Conservation (phyloP, 2,113 vertebrate species). For the Myotis lucifugus region DNA sequence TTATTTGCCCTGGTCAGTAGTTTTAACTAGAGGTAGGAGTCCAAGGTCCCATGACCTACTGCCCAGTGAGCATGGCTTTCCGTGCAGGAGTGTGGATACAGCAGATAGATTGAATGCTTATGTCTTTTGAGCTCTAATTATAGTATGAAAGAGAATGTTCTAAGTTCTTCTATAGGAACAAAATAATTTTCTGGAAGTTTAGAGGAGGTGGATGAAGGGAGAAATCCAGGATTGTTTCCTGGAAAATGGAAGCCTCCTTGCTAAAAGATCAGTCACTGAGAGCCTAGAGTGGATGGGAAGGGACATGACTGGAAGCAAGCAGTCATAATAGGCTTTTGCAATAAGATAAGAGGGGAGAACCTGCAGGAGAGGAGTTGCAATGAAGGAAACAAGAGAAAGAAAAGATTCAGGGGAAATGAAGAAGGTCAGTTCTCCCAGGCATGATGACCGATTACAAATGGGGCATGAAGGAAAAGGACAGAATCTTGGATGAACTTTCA, state of each 20-base stretch:
- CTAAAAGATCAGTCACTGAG: not conserved
- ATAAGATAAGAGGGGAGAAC: not conserved
- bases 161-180: not conserved
- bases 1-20: not conserved
- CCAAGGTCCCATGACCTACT: not conserved
- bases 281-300: not conserved
- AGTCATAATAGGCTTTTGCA: not conserved
- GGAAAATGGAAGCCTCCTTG: not conserved
- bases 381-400: not conserved
- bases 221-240: slow-evolving; percentile 2
- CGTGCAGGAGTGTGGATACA: not conserved
- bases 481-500: not conserved
- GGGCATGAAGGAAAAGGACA: not conserved
- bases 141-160: not conserved
- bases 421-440: not conserved
- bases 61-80: not conserved
- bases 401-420: not conserved
- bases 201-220: not conserved
- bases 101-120: not conserved
- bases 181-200: not conserved
- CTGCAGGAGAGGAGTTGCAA: not conserved
- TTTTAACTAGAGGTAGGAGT: not conserved
- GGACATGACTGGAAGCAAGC: not conserved
- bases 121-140: not conserved
- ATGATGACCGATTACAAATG: not conserved